Conservation (phyloP, 2,888 invertebrate genomes). For the Agonopterix alstromeriana region DNA sequence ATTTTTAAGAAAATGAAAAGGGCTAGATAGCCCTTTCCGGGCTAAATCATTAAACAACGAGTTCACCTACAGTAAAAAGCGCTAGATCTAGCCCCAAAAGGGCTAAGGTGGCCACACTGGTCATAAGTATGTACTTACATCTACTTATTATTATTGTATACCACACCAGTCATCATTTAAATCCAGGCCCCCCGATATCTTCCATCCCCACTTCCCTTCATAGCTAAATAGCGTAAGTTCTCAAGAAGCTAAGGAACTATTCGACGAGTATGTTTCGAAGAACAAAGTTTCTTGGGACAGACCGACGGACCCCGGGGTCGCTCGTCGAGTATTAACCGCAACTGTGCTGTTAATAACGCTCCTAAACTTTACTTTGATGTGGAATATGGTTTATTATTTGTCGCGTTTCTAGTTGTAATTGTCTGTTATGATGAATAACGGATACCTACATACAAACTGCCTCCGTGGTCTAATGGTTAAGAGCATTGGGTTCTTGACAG, state of each 20-base stretch:
- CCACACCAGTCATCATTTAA: constrained; percentile 1
- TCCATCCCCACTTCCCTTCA: constrained; percentile 13
- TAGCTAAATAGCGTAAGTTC: constrained; percentile 31
- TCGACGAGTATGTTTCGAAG: constrained; percentile 30
- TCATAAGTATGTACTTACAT: no score
- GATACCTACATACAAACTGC: no score
- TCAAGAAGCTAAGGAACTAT: constrained; percentile 22
- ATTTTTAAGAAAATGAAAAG: no score
- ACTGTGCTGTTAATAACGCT: constrained; percentile 6
- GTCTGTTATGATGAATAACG: no score
- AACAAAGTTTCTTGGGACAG: constrained; percentile 17
- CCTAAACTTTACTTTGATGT: background rate
- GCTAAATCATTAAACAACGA: no score
- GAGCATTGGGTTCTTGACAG: no score
- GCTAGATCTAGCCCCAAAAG: no score
- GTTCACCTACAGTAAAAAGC: no score
- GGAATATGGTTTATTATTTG: background rate
- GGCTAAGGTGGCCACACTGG: no score
- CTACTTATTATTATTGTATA: no score
- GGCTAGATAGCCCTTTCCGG: no score
- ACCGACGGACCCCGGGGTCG: constrained; percentile 5
- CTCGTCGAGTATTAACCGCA: constrained; percentile 18
- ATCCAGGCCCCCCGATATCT: constrained; percentile 27
- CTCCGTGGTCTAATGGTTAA: no score
- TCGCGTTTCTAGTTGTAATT: background rate